Conservation (phyloP, 2,888 invertebrate species). For the Tenthredo mesomela region DNA sequence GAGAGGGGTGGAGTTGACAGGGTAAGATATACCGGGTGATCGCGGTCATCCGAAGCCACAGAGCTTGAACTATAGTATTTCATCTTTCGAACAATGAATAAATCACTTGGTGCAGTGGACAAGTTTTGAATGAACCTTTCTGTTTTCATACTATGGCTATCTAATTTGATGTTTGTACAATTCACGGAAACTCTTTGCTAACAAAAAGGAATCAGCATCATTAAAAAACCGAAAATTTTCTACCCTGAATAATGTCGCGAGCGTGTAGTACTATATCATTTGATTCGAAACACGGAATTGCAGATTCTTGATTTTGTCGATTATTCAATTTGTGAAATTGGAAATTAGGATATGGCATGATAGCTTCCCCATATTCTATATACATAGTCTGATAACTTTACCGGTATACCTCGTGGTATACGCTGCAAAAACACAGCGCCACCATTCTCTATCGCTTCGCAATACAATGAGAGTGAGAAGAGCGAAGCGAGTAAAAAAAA, state of each 20-base stretch:
- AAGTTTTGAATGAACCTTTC: neutral
- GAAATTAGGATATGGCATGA: neutral
- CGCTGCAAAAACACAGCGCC: neutral
- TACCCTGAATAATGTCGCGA: neutral
- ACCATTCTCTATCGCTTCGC: neutral
- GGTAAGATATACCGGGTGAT: slow-evolving; percentile 33
- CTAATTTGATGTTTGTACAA: neutral
- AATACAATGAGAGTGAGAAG: neutral
- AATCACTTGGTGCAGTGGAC: neutral
- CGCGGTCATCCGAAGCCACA: neutral
- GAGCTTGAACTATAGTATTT: neutral
- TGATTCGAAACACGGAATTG: neutral
- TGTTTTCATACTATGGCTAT: neutral
- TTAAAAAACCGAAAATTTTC: neutral
- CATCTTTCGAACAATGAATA: neutral
- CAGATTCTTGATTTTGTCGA: neutral
- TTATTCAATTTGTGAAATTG: neutral
- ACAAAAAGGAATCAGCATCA: neutral
- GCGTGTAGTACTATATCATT: neutral
- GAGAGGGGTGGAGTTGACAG: slow-evolving; percentile 16
- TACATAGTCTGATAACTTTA: neutral
- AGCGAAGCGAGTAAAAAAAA: neutral
- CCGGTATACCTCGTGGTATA: neutral
- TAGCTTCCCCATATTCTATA: neutral
- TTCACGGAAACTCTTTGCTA: neutral